phyloP scores from a whole-genome alignment of 2,888 invertebrate species.

The Himalopsyche japonica region DNA sequence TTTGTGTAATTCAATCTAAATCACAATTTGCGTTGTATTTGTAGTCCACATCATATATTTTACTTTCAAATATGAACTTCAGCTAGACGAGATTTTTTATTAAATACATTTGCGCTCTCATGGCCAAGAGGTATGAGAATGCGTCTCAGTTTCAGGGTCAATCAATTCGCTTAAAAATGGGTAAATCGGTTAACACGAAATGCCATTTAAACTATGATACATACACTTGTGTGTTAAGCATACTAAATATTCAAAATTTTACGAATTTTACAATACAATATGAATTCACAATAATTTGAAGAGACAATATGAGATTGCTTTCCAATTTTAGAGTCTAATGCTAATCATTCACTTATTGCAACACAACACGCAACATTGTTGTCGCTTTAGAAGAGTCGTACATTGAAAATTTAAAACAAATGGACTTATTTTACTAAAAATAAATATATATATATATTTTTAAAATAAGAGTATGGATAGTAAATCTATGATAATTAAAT shows the following conservation, averaged over 20 bases:
- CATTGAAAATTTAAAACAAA: too few species aligned
- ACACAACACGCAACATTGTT: too few species aligned
- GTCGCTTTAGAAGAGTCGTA: too few species aligned
- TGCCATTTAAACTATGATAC: neutral
- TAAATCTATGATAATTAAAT: too few species aligned
- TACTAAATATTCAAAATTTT: neutral
- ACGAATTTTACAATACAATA: neutral
- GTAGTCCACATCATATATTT: neutral
- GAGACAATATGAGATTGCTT: neutral
- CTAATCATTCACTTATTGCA: neutral
- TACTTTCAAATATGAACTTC: neutral
- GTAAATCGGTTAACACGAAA: neutral
- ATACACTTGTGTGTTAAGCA: neutral
- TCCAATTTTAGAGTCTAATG: neutral
- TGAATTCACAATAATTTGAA: neutral
- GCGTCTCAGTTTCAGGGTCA: neutral
- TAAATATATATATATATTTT: too few species aligned
- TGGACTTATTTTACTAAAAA: too few species aligned
- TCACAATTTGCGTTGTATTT: neutral
- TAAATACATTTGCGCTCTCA: neutral
- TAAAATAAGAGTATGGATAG: too few species aligned
- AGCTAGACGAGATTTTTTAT: neutral
- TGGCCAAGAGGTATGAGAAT: neutral
- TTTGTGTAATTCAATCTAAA: too few species aligned
- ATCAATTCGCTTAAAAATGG: neutral